Evolutionary conservation across 2,113 vertebrate species (phyloP).

Genomic region (Dipodomys ordii): DNA sequence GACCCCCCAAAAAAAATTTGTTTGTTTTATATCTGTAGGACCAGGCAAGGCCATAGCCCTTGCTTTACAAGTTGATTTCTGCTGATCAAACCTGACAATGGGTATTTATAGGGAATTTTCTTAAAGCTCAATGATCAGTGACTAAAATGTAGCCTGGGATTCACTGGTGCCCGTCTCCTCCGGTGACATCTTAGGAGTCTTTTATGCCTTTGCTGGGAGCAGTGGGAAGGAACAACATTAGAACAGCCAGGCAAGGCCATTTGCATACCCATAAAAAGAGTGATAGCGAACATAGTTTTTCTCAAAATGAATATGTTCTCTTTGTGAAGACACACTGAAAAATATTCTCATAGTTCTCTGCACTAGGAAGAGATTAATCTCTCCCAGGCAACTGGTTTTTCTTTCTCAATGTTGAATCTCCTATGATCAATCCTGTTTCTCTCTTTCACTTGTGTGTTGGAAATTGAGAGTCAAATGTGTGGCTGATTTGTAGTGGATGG

Average conservation of each 20-base stretch:
- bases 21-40: neutral
- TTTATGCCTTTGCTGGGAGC: neutral
- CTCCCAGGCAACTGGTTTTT: neutral
- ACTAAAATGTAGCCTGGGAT: slow-evolving; percentile 15
- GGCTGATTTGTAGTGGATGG: neutral
- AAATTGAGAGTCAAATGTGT: slow-evolving; percentile 25
- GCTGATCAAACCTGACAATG: slow-evolving; percentile 14
- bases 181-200: neutral
- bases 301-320: neutral
- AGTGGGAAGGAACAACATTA: neutral
- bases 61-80: neutral
- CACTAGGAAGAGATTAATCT: neutral
- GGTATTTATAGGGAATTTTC: slow-evolving; percentile 40
- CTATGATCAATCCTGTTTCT: neutral
- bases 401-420: neutral
- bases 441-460: slow-evolving; percentile 14
- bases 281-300: neutral
- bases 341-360: neutral
- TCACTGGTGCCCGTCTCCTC: slow-evolving; percentile 3
- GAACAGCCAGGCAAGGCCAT: neutral
- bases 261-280: neutral
- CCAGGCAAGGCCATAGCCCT: neutral
- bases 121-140: neutral
- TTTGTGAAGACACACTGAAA: neutral
- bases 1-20: no score